Conservation (phyloP, 2,888 invertebrate species). For the Leistus spinibarbis region DNA sequence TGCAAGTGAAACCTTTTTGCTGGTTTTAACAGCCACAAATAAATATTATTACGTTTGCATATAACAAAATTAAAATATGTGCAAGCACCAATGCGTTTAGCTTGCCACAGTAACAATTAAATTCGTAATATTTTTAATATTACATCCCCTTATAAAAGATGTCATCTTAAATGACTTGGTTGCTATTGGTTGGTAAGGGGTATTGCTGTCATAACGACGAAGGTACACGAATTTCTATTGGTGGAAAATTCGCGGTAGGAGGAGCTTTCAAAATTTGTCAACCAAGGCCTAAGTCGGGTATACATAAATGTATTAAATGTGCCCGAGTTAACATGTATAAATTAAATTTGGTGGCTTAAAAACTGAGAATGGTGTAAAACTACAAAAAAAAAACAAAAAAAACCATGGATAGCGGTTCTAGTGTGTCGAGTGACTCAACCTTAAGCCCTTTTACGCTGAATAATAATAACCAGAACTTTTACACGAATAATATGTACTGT, state of each 20-base stretch:
- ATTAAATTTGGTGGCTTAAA: not conserved
- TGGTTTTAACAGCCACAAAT: too few relatives aligned
- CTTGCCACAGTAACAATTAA: not conserved
- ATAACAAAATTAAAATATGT: too few relatives aligned
- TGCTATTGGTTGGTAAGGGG: constrained; percentile 9
- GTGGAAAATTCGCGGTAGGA: constrained; percentile 30
- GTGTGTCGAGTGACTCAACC: constrained; percentile 54
- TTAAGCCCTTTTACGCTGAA: constrained; percentile 46
- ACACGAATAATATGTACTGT: constrained; percentile 46
- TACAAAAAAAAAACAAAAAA: not conserved
- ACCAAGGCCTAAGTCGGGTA: constrained; percentile 10
- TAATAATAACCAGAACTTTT: constrained; percentile 47
- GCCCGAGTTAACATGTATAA: constrained; percentile 1
- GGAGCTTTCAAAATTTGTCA: constrained; percentile 13
- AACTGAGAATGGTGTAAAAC: not conserved
- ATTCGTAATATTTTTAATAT: not conserved
- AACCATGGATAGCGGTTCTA: constrained; percentile 44
- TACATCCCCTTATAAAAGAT: not conserved
- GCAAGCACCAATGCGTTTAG: too few relatives aligned
- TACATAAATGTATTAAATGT: constrained; percentile 32
- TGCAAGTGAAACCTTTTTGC: too few relatives aligned
- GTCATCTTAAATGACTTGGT: not conserved
- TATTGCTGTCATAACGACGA: constrained; percentile 26
- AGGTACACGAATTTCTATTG: constrained; percentile 1
- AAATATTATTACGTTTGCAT: too few relatives aligned